Percentiles rank a stretch among this genome's conserved stretches.
phyloP scores from a whole-genome alignment of 2,113 vertebrate species.

The Melanocharis versteri region DNA sequence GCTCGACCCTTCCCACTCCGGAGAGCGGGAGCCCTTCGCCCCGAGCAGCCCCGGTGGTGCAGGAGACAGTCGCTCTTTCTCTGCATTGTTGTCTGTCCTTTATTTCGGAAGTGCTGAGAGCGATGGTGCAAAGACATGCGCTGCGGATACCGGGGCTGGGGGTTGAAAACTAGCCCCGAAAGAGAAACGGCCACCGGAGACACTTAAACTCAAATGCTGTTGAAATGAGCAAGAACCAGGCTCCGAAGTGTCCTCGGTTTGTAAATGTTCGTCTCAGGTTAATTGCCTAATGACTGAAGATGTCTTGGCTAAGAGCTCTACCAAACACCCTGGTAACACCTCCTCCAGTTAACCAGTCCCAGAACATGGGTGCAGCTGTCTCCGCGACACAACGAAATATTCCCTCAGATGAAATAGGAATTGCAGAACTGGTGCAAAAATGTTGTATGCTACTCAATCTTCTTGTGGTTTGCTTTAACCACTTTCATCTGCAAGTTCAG shows the following conservation, averaged over 20 bases:
- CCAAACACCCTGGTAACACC: not conserved
- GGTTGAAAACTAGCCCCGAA: not conserved
- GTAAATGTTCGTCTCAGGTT: not conserved
- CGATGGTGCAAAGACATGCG: not conserved
- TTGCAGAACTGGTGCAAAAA: not conserved
- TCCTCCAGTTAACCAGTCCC: not conserved
- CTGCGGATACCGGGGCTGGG: not conserved
- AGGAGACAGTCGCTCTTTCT: not conserved
- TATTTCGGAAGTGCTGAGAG: not conserved
- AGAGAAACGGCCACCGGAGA: not conserved
- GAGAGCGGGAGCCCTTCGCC: not conserved
- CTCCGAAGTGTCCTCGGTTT: not conserved
- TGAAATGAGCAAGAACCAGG: not conserved
- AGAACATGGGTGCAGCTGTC: not conserved
- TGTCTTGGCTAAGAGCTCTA: not conserved
- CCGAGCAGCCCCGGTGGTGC: not conserved
- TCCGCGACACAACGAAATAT: constrained; percentile 17
- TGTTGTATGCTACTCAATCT: not conserved
- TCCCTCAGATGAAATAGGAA: not conserved
- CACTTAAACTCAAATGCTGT: not conserved
- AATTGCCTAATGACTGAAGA: not conserved
- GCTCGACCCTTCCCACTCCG: not conserved
- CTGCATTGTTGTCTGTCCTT: not conserved
- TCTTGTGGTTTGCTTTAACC: not conserved
- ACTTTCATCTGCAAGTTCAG: not conserved